phyloP scores from a whole-genome alignment of 2,797 vertebrate genomes.

The Myoxocephalus aenaeus region DNA sequence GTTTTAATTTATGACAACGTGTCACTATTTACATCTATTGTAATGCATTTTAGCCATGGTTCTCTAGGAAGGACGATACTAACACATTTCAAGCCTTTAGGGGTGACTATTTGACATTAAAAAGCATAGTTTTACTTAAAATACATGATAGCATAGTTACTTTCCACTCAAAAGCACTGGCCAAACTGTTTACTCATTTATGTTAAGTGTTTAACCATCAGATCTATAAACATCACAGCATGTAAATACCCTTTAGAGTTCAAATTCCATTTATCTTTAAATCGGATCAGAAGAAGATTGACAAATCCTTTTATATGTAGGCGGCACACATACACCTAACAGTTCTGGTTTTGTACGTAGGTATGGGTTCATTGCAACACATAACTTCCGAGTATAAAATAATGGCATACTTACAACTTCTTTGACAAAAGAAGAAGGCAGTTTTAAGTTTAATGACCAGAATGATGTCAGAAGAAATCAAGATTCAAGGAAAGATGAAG shows the following conservation, averaged over 20 bases:
- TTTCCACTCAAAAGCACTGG: neutral
- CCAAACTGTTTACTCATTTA: neutral
- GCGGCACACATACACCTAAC: neutral
- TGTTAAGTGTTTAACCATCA: neutral
- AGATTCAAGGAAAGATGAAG: neutral
- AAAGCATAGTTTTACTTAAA: neutral
- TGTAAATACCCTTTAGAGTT: neutral
- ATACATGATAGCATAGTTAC: neutral
- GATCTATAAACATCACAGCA: neutral
- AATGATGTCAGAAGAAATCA: neutral
- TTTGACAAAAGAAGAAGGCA: neutral
- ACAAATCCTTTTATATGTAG: neutral
- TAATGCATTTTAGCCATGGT: neutral
- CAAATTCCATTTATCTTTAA: neutral
- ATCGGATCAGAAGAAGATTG: neutral
- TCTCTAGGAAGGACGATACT: neutral
- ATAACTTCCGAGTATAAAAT: neutral
- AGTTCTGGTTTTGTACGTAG: neutral
- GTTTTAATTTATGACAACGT: neutral
- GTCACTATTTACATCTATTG: neutral
- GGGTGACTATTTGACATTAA: neutral
- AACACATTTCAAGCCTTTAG: neutral
- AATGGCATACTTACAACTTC: slow-evolving; percentile 48
- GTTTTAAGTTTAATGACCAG: neutral
- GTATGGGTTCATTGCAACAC: neutral